Evolutionary conservation across 2,113 vertebrate genomes (phyloP).

Genomic region (Heptranchias perlo): DNA sequence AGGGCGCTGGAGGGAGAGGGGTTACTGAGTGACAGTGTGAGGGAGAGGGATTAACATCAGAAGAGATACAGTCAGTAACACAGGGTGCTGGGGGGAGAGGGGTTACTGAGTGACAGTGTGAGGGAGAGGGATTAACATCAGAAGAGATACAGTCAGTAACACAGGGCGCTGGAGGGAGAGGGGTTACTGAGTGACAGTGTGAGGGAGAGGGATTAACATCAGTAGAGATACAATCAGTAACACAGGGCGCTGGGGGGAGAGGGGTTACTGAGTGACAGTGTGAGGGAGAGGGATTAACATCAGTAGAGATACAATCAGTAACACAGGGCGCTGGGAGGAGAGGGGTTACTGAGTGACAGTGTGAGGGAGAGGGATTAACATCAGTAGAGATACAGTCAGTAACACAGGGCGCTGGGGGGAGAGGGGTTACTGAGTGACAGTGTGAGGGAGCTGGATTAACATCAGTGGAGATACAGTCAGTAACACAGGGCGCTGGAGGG

Average conservation of each 20-base stretch:
- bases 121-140: neutral
- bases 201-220: too few relatives aligned
- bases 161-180: too few relatives aligned
- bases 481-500: neutral
- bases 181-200: too few relatives aligned
- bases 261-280: conserved; percentile 10
- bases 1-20: neutral
- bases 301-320: neutral
- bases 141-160: neutral
- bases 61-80: neutral
- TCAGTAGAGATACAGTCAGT: too few relatives aligned
- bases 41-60: neutral
- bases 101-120: neutral
- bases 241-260: neutral
- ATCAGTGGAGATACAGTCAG: neutral
- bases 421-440: conserved; percentile 4
- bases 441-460: neutral
- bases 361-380: too few relatives aligned
- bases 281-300: neutral
- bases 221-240: too few relatives aligned
- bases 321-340: neutral
- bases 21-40: neutral
- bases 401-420: neutral
- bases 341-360: too few relatives aligned
- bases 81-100: too few relatives aligned